Evolutionary conservation across 2,888 invertebrate genomes (phyloP), one percentile per base, ranked within the genome.

Genomic region (Rhagium mordax): DNA sequence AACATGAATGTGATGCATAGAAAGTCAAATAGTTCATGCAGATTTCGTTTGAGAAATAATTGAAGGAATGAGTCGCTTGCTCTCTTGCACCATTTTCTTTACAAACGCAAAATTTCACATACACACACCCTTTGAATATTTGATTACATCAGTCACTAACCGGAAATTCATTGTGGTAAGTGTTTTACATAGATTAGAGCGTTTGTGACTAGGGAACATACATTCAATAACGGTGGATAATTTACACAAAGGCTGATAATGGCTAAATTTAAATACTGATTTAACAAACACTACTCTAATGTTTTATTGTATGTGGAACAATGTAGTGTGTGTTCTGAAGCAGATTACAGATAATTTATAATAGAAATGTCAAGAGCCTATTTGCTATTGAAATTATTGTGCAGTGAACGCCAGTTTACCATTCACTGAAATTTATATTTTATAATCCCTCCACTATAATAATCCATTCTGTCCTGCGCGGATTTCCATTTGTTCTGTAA

Each of bases 301-400:
- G 65, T 71, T 71, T 71, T 71, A 71, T 71, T 65, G 65, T 65
- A 24, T 20, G 10, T 18, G 21, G 53, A 65, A 71, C 64, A 70
- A 70, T 64, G 57, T 64, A 70, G 41, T 66, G 51, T 65, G 65
- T 71, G 71, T 65, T 71, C 65, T 65, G 21, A 20, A 65, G 65
- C 60, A 71, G 71, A 71, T 65, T 71, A 71, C 33, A 49, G 27
- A 65, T 60, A 59, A 71, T 71, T 71, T 71, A 71, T 71, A 49
- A 60, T 41, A 20, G 18, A 33, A 20, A 60, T 47, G 70, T 65
- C 65, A 59, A 48, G 51, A 49, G 33, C 59, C 59, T 59, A 41
- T 65, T 71, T 59, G 27, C 53, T 49, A 21, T 49, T 13, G 33
- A 64, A 71, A 65, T 71, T 65, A 71, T 71, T 59, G 51, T 59